Conservation (phyloP, 2,113 vertebrate genomes). For the Lonchura striata region DNA sequence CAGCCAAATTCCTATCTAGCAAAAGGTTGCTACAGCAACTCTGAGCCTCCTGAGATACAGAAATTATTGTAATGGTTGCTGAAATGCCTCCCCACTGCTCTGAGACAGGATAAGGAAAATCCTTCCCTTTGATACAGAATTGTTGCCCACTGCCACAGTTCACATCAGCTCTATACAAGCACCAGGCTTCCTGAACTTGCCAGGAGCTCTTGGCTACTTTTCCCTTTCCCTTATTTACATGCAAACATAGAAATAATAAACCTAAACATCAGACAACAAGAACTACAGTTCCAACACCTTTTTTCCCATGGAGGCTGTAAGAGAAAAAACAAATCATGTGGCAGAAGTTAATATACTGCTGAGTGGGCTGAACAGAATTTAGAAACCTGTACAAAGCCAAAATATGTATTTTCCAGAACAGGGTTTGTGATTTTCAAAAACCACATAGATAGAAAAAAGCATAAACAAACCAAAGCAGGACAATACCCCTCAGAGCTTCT, state of each 20-base stretch:
- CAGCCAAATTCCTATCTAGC: constrained; percentile 60
- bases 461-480: neutral
- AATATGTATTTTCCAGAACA: neutral
- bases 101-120: constrained; percentile 11
- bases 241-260: neutral
- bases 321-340: constrained; percentile 3
- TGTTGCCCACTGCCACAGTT: neutral
- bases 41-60: constrained; percentile 33
- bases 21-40: constrained; percentile 64
- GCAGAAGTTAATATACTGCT: constrained; percentile 3
- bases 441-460: neutral
- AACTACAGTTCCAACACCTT: neutral
- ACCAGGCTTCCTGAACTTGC: neutral
- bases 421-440: neutral
- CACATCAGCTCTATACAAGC: neutral
- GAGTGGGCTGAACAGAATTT: constrained; percentile 17
- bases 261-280: neutral
- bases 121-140: neutral
- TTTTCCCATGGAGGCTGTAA: neutral
- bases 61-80: constrained; percentile 27
- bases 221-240: neutral
- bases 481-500: constrained; percentile 9
- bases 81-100: constrained; percentile 13
- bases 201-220: neutral
- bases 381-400: neutral